Base-by-base conservation (phyloP, 1,140 invertebrate genomes). In the Scaptomyza graminum region DNA sequence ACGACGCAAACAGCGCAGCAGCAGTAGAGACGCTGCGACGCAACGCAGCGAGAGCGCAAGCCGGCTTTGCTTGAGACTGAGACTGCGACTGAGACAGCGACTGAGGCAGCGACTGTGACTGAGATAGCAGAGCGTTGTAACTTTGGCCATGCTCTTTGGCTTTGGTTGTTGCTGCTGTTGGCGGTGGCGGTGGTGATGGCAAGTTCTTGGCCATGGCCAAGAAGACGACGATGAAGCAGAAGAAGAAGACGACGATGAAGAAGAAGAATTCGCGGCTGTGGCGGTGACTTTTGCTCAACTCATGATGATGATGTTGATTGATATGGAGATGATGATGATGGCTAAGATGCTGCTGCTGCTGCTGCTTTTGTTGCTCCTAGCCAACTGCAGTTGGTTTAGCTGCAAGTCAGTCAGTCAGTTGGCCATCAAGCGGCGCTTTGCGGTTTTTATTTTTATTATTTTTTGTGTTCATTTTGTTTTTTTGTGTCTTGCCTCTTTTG, bases 361-460 rank as follows among this genome's bases (percentile, higher is more conserved):
- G 18, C 57, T 34, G 62, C 54, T 50, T 12, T 13, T 25, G 28
- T 51, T 34, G 62, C 54, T 50, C 16, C 11, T 25, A 41, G 31
- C 55, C 37, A 46, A 50, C 25, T 52, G 51, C 55, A 71, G 50
- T 31, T 75, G 52, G 39, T 62, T 61, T 25, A 34, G 71, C 71
- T 44, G 51, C 64, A 68, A 57, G 75, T 77, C 79, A 83, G 75
- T 85, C 81, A 87, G 82, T 85, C 83, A 85, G 82, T 85, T 79
- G 82, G 82, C 78, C 82, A 85, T 85, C 79, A 78, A 87, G 82
- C 82, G 82, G 82, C 70, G 82, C 71, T 88, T 88, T 87, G 83
- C 79, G 83, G 82, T 87, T 82, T 68, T 71, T 76, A 59, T 61
- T 59, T 47, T 52, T 46, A 64, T 37, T 39, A 0, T 37, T 9